phyloP scores from a whole-genome alignment of 1,140 invertebrate genomes.

The Whitmania pigra region DNA sequence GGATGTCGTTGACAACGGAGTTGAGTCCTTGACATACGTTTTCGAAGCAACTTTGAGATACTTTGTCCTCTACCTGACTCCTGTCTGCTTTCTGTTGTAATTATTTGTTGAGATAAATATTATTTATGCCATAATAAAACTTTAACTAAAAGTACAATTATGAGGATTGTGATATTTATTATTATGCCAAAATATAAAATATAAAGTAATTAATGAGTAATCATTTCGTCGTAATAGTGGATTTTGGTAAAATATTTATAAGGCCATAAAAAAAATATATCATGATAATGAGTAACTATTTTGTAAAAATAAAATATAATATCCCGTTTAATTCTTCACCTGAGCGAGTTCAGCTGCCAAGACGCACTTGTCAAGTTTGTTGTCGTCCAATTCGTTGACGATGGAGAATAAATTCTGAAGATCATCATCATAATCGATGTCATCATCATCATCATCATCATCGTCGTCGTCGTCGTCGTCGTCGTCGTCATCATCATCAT shows the following conservation, averaged over 20 bases:
- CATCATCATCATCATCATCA: background rate
- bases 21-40: slow-evolving; percentile 8
- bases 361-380: slow-evolving; percentile 13
- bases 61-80: slow-evolving; percentile 13
- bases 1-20: slow-evolving; percentile 17
- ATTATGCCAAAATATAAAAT: too few relatives aligned
- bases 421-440: background rate
- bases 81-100: slow-evolving; percentile 8
- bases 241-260: too few relatives aligned
- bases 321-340: background rate
- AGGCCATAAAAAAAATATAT: too few relatives aligned
- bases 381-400: slow-evolving; percentile 18
- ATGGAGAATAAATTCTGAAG: slow-evolving; percentile 17
- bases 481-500: background rate
- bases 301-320: too few relatives aligned
- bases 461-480: background rate
- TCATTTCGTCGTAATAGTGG: too few relatives aligned
- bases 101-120: too few relatives aligned
- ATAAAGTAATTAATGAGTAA: too few relatives aligned
- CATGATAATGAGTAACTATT: too few relatives aligned
- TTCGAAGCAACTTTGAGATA: slow-evolving; percentile 10
- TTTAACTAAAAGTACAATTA: too few relatives aligned
- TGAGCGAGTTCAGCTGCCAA: slow-evolving; percentile 6
- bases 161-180: too few relatives aligned
- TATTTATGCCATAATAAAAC: too few relatives aligned